Evolutionary conservation across 2,888 invertebrate genomes (phyloP).

Genomic region (Agriopis marginaria): DNA sequence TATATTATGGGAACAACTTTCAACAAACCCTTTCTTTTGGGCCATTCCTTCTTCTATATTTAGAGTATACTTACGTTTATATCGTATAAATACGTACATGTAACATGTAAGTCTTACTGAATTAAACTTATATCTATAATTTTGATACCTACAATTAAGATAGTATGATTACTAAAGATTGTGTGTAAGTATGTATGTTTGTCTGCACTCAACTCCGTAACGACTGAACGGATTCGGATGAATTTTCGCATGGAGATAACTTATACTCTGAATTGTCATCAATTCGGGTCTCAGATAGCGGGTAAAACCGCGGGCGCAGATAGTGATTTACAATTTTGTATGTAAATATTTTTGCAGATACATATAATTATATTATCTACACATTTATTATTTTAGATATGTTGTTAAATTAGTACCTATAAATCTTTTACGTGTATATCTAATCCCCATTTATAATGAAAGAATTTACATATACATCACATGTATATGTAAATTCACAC

Average conservation of each 20-base stretch:
- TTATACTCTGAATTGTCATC: too few relatives aligned
- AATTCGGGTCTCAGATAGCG: too few relatives aligned
- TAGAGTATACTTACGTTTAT: too few relatives aligned
- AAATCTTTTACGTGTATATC: slow-evolving; percentile 21
- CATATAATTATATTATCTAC: slow-evolving; percentile 2
- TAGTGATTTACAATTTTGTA: too few relatives aligned
- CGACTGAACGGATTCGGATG: too few relatives aligned
- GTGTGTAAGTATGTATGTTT: neutral
- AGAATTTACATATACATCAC: slow-evolving; percentile 25
- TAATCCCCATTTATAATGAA: slow-evolving; percentile 29
- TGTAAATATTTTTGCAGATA: neutral
- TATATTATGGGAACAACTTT: too few relatives aligned
- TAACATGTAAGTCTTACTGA: too few relatives aligned
- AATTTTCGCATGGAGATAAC: too few relatives aligned
- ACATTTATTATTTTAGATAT: neutral
- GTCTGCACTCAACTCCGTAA: too few relatives aligned
- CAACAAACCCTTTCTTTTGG: neutral
- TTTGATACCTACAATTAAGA: neutral
- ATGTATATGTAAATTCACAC: too few relatives aligned
- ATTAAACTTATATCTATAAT: neutral
- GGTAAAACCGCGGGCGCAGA: too few relatives aligned
- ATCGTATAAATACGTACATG: neutral
- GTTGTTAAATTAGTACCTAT: slow-evolving; percentile 14
- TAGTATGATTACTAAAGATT: neutral
- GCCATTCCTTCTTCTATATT: too few relatives aligned